phyloP scores from a whole-genome alignment of 2,113 vertebrate species.

The Fukomys damarensis region DNA sequence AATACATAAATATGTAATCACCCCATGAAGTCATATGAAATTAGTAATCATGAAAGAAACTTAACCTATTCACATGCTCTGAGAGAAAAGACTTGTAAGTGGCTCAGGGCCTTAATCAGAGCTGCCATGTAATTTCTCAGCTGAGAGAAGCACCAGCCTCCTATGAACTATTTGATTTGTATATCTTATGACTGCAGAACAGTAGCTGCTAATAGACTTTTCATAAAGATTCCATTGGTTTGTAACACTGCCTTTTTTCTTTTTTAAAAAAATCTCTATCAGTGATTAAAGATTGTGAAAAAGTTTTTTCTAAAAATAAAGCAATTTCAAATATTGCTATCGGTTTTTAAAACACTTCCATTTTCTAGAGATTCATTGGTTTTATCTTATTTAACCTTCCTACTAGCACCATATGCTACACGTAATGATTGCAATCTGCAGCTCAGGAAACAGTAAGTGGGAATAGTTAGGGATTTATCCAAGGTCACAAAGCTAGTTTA shows the following conservation, averaged over 20 bases:
- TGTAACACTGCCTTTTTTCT: conserved; percentile 35
- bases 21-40: conserved; percentile 81
- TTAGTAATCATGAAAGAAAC: conserved; percentile 78
- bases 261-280: conserved; percentile 54
- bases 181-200: conserved; percentile 45
- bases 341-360: background rate
- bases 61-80: conserved; percentile 77
- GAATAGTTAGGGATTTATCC: background rate
- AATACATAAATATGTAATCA: conserved; percentile 84
- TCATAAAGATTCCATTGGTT: conserved; percentile 66
- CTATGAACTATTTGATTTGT: conserved; percentile 23
- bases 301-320: conserved; percentile 71
- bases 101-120: conserved; percentile 62
- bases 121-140: background rate
- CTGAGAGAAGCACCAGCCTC: conserved; percentile 18
- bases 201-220: conserved; percentile 56
- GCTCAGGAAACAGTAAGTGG: background rate
- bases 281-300: conserved; percentile 62
- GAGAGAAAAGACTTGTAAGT: conserved; percentile 66
- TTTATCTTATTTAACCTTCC: background rate
- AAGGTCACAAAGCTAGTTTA: background rate
- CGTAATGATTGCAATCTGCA: background rate
- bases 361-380: background rate
- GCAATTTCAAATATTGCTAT: conserved; percentile 58
- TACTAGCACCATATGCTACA: background rate